Conservation (phyloP, 2,888 invertebrate genomes). For the Eilema caniola region DNA sequence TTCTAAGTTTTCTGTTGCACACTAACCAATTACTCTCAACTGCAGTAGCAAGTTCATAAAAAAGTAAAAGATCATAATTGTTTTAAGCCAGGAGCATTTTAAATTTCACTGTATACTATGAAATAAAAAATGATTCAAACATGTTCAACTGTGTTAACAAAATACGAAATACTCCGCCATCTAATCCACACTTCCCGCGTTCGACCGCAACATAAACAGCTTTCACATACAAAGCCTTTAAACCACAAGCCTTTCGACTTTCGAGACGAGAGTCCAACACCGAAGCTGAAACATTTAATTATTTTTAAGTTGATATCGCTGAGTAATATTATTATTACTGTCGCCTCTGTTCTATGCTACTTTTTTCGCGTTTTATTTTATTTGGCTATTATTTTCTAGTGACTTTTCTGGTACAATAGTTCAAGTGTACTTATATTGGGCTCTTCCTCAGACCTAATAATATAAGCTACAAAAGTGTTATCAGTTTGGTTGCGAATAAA, state of each 20-base stretch:
- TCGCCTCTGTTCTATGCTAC: background rate
- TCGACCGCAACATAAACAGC: background rate
- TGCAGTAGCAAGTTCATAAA: background rate
- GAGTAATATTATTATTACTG: background rate
- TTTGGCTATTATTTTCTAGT: too few species aligned
- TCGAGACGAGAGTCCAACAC: constrained; percentile 3
- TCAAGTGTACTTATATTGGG: too few species aligned
- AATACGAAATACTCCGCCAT: background rate
- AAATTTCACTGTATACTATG: background rate
- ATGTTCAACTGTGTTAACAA: background rate
- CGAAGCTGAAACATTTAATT: constrained; percentile 37
- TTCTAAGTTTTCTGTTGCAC: background rate
- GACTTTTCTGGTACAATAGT: too few species aligned
- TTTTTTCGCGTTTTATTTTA: too few species aligned
- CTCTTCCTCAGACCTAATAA: too few species aligned
- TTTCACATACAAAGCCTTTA: background rate
- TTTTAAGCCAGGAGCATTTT: background rate
- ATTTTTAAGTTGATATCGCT: constrained; percentile 30
- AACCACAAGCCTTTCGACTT: constrained; percentile 14
- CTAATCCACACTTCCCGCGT: background rate
- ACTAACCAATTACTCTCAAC: background rate
- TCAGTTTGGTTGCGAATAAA: too few species aligned
- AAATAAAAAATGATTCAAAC: too few species aligned
- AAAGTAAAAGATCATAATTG: background rate
- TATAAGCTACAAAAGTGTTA: too few species aligned